Conservation (phyloP, 2,797 vertebrate species). For the Amblyraja radiata region DNA sequence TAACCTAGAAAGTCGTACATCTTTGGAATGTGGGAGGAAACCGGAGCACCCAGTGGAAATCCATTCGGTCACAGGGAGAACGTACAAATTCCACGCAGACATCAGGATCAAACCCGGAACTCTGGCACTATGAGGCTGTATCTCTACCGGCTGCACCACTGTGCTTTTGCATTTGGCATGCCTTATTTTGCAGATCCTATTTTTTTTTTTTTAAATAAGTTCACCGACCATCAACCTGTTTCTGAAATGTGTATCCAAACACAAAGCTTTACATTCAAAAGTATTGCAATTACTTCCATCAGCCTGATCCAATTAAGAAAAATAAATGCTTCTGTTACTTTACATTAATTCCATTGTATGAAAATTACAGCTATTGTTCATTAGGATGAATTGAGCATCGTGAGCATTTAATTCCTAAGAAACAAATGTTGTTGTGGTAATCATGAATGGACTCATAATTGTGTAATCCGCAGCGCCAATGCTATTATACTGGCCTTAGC, state of each 20-base stretch:
- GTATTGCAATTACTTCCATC: not conserved
- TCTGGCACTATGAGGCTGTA: too few species aligned
- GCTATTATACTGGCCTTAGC: not conserved
- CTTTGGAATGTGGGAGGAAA: too few species aligned
- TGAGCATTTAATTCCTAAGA: not conserved
- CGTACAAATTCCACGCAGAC: too few species aligned
- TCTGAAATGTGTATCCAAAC: not conserved
- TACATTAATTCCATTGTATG: not conserved
- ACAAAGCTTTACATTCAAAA: not conserved
- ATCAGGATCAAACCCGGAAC: too few species aligned
- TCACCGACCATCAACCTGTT: not conserved
- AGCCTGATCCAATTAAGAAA: not conserved
- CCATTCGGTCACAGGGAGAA: too few species aligned
- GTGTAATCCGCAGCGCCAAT: not conserved
- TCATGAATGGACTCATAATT: not conserved
- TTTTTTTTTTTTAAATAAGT: too few species aligned
- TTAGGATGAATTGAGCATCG: not conserved
- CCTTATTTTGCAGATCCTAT: not conserved
- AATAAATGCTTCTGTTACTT: not conserved
- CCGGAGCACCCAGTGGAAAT: too few species aligned
- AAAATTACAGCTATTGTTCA: not conserved
- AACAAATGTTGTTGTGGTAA: not conserved
- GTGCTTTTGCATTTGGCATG: not conserved
- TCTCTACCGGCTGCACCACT: too few species aligned
- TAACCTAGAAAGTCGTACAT: too few species aligned